phyloP scores from a whole-genome alignment of 2,797 vertebrate species.

The Paratrypauchen microcephalus region DNA sequence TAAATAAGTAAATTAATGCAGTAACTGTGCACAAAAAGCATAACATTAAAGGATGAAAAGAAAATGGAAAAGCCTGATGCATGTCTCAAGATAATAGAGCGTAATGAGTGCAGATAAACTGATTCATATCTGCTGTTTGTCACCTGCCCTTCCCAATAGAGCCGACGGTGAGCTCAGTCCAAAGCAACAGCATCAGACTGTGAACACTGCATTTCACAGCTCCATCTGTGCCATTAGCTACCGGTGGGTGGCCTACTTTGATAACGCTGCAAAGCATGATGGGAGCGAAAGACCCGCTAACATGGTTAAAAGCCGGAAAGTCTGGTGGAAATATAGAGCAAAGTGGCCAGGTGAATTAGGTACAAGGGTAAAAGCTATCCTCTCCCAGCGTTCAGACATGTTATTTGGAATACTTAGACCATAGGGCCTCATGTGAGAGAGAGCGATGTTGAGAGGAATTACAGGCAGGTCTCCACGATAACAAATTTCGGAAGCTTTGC shows the following conservation, averaged over 20 bases:
- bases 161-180: constrained; percentile 26
- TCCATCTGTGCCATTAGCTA: constrained; percentile 62
- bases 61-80: not conserved
- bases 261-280: constrained; percentile 58
- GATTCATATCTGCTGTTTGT: constrained; percentile 12
- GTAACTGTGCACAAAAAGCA: constrained; percentile 1
- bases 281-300: constrained; percentile 57
- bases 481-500: no score
- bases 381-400: constrained; percentile 63
- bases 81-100: constrained; percentile 16
- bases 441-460: constrained; percentile 47
- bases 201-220: constrained; percentile 65
- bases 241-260: constrained; percentile 62
- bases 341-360: constrained; percentile 56
- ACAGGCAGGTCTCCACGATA: no score
- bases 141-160: constrained; percentile 41
- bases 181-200: constrained; percentile 42
- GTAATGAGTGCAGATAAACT: constrained; percentile 23
- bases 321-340: constrained; percentile 60
- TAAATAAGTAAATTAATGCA: constrained; percentile 10
- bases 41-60: not conserved
- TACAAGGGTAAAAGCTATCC: constrained; percentile 55
- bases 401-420: constrained; percentile 69
- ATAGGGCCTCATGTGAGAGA: constrained; percentile 51
- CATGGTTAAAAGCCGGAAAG: constrained; percentile 61